phyloP scores from a whole-genome alignment of 2,888 invertebrate genomes.

The Nemoura dubitans region DNA sequence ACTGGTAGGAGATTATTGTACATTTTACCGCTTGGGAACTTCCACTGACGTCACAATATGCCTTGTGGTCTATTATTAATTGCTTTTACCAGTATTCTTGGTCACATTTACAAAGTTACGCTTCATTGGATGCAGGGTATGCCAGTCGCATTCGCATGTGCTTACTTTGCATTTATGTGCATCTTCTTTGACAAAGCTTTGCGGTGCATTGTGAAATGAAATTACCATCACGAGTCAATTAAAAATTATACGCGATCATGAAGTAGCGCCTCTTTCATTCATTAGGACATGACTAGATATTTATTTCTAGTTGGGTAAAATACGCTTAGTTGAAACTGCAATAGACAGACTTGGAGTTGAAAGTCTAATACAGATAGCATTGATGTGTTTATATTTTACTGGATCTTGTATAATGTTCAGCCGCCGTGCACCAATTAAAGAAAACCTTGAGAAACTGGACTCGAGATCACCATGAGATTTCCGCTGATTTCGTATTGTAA shows the following conservation, averaged over 20 bases:
- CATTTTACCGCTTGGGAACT: background rate
- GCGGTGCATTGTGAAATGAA: no score
- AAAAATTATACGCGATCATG: no score
- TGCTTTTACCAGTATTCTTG: background rate
- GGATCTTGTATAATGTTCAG: background rate
- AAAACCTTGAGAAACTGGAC: background rate
- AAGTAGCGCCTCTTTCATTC: no score
- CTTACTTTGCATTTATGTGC: background rate
- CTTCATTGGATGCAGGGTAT: background rate
- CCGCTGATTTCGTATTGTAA: conserved; percentile 1
- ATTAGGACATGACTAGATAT: no score
- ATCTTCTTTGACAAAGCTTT: background rate
- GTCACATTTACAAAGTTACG: background rate
- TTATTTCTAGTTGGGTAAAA: no score
- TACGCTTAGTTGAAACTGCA: no score
- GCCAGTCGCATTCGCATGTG: background rate
- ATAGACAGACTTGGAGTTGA: no score
- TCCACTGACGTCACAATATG: background rate
- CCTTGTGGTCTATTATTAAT: background rate
- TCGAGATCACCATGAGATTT: background rate
- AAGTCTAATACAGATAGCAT: no score
- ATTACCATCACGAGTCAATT: no score
- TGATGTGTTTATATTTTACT: no score
- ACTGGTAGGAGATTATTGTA: background rate
- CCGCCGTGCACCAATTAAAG: background rate